Base-by-base conservation (phyloP, 2,113 vertebrate species). In the Calidris pugnax region DNA sequence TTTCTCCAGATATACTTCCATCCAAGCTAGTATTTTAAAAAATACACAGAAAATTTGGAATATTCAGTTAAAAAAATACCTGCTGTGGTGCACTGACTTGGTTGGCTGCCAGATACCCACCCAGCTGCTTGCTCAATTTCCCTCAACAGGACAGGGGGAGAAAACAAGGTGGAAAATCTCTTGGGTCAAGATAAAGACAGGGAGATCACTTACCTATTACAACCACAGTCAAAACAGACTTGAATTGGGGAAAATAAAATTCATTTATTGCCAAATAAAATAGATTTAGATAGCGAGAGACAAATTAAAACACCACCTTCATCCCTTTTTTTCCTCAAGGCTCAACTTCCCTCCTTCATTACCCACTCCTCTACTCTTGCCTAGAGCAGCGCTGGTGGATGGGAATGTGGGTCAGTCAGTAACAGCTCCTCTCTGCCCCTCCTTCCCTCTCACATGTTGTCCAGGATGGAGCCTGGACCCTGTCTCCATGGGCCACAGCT, bases 371-470 rank as follows among this genome's bases (percentile, higher is more conserved):
- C 17, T n/a, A 11, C 16, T 63, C 15, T 56, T 15, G 23, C 14
- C 33, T 10, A 5, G 7, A 64, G 18, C 26, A 57, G 15, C 0
- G 0, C 6, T 59, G 13, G 7, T 0, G 4, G 16, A 43, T 33
- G 33, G 15, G 14, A 47, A 85, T 16, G 6, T 13, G 7, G 9
- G 28, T 53, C 50, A 64, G 21, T 19, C 22, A 11, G 11, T 30
- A 53, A 24, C 17, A 28, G 7, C 10, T 64, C 43, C 8, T 64
- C 28, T n/a, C 47, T 50, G 27, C 8, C 0, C 0, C 20, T 62
- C 41, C 17, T 67, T 68, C 33, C 15, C 12, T 73, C 60, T 57
- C 24, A 24, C 26, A 32, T 0, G 0, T 39, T 73, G 32, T 12
- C 24, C 14, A 15, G 84, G 10, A 21, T 68, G 60, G 48, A 20